A percentile compares a stretch with the other conserved stretches of the same genome.
These are phyloP conservation scores for Volucella zonaria DNA, from an alignment of 2,888 invertebrate species.

Conservation along the genomic window DNA sequence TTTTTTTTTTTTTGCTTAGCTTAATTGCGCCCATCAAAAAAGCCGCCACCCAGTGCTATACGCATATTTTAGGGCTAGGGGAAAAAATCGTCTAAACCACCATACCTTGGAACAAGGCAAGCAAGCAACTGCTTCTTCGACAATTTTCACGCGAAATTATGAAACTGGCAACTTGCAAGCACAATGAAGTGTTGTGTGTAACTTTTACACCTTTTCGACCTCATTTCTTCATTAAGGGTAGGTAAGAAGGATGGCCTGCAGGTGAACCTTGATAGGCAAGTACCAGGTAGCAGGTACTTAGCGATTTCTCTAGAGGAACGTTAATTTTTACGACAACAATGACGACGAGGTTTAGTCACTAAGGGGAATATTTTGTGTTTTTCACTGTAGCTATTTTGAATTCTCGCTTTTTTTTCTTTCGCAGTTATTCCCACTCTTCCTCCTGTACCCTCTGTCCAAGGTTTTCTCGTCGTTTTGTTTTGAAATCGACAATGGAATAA, in stretches of 20 bases:
- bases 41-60: slow-evolving; percentile 17
- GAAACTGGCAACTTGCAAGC: slow-evolving; percentile 68
- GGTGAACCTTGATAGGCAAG: slow-evolving; percentile 73
- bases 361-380: slow-evolving; percentile 53
- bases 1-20: slow-evolving; percentile 58
- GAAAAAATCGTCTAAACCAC: slow-evolving; percentile 10
- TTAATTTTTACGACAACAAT: slow-evolving; percentile 73
- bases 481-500: slow-evolving; percentile 42
- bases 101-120: slow-evolving; percentile 23
- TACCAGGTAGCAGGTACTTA: slow-evolving; percentile 74
- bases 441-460: neutral
- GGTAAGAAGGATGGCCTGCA: slow-evolving; percentile 64
- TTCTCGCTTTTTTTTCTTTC: slow-evolving; percentile 1
- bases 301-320: slow-evolving; percentile 74
- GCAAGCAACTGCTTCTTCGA: slow-evolving; percentile 65
- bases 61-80: slow-evolving; percentile 21
- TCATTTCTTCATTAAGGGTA: slow-evolving; percentile 69
- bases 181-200: slow-evolving; percentile 73
- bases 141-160: slow-evolving; percentile 71
- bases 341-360: slow-evolving; percentile 67
- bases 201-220: slow-evolving; percentile 73
- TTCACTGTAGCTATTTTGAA: slow-evolving; percentile 15
- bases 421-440: neutral
- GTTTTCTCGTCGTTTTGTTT: neutral
- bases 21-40: slow-evolving; percentile 68